Evolutionary conservation across 2,113 vertebrate genomes (phyloP), one percentile per base, ranked within the genome.

Genomic region (Tricholaema leucomelas): DNA sequence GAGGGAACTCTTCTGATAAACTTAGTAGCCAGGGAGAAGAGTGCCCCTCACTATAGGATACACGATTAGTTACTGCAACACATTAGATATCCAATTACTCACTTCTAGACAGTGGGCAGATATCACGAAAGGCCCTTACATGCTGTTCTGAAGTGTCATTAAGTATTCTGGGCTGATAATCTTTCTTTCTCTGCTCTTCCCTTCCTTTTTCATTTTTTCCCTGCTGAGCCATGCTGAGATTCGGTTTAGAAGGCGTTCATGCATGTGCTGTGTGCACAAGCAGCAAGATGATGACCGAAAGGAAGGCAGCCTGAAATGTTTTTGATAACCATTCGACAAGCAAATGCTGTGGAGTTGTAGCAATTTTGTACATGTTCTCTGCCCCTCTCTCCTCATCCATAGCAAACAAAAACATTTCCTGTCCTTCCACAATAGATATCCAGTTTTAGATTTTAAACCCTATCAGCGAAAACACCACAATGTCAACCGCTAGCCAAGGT

Each of bases 261-360:
- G 5, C 64, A 60, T 10, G 79, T 48, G 24, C 40, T 64, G 87
- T 76, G 78, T 35, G 38, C 42, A 28, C 33, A 52, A 81, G n/a
- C 5, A 1, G 60, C 61, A 71, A 61, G 70, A 56, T 55, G 33
- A 63, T 15, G 44, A 50, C 66, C 61, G 66, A 76, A 89, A 76
- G 40, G 33, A 92, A 89, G 88, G 67, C 44, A 73, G 35, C 73
- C 36, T 35, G 59, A 85, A 89, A 93, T 31, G 64, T 74, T 77
- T 74, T 54, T 10, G 46, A 33, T n/a, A 82, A 91, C 71, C 71
- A 81, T 40, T 87, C 66, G 89, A 79, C 40, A 80, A 81, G 33
- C 4, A 64, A 46, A 79, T 88, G 20, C 40, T 66, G 33, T 40
- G 17, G 11, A 33, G 36, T 36, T 55, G 38, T 59, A 52, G 40